Evolutionary conservation across 2,888 invertebrate genomes (phyloP).

Genomic region (Stegophylla sp.): DNA sequence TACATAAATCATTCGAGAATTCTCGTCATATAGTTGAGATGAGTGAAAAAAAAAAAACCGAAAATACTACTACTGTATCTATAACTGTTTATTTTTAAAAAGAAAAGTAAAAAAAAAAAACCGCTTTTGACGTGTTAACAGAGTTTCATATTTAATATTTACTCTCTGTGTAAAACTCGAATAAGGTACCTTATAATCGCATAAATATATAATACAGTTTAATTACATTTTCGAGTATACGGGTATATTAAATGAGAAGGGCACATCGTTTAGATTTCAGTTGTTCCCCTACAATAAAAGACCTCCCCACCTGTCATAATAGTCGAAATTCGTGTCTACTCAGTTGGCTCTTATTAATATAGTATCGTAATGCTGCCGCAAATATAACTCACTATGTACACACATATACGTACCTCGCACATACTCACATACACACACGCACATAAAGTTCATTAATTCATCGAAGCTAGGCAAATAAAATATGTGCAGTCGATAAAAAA

Average conservation of each 20-base stretch:
- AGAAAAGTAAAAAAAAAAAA: too few species aligned
- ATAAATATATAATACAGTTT: background rate
- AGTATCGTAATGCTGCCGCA: background rate
- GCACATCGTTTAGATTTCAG: background rate
- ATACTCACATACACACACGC: too few species aligned
- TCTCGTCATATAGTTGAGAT: too few species aligned
- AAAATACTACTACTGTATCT: too few species aligned
- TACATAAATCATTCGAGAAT: too few species aligned
- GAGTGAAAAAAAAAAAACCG: too few species aligned
- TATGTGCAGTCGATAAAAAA: too few species aligned
- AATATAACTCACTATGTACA: background rate
- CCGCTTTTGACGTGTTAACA: background rate
- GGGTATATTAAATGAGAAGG: background rate
- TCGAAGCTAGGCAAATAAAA: too few species aligned
- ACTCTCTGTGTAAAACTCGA: background rate
- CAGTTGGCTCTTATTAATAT: slow-evolving; percentile 39
- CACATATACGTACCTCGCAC: background rate
- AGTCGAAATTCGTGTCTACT: slow-evolving; percentile 13
- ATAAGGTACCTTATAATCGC: background rate
- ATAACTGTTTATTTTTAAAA: too few species aligned
- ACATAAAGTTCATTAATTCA: too few species aligned
- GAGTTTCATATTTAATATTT: slow-evolving; percentile 8
- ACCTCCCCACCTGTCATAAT: background rate
- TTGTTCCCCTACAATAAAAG: background rate
- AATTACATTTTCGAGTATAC: background rate